Evolutionary conservation across 2,888 invertebrate genomes (phyloP), one percentile per base, ranked within the genome.

Genomic region (Tuta absoluta): DNA sequence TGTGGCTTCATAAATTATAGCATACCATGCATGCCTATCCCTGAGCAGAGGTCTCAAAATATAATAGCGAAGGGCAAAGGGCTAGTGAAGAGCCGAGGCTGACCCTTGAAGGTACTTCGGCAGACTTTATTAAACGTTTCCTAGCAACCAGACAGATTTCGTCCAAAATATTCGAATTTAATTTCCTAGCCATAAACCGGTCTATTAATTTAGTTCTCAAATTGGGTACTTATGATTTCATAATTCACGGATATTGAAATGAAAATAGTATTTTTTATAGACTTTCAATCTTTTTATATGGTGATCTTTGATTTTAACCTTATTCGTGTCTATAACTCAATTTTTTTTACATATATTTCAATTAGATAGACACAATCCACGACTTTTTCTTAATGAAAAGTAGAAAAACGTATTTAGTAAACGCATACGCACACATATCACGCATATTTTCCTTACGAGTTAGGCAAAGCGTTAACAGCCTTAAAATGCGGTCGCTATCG

Each of bases 41-140:
- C 45, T 14, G 12, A 41, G 14, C 41, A 45, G 17, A 19, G 49
- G 49, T 49, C 49, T 11, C 21, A 11, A 49, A 49, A 23, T 24
- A 53, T 24, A 45, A 45, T n/a, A 45, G 7, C 45, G 45, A 11
- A n/a, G 45, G 45, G n/a, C n/a, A 45, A 45, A n/a, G 45, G n/a
- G 14, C 41, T 3, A 41, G 41, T 3, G 2, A n/a, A 45, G 45
- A 1, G 17, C 45, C 45, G 45, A n/a, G 17, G 45, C 23, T 53
- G 51, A 14, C 24, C 21, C 23, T 53, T 24, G 14, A 53, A 24
- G 23, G 51, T 24, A 24, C 21, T 17, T 28, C 17, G 17, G n/a
- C 14, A 5, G n/a, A 53, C 12, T 53, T 28, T 14, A 53, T 53
- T 12, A 53, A 24, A 53, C 21, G 53, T 53, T 0, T 10, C 28